A percentile compares a stretch with the other conserved stretches of the same genome.
phyloP scores from a whole-genome alignment of 2,797 vertebrate species.

The Lophotriccus pileatus region DNA sequence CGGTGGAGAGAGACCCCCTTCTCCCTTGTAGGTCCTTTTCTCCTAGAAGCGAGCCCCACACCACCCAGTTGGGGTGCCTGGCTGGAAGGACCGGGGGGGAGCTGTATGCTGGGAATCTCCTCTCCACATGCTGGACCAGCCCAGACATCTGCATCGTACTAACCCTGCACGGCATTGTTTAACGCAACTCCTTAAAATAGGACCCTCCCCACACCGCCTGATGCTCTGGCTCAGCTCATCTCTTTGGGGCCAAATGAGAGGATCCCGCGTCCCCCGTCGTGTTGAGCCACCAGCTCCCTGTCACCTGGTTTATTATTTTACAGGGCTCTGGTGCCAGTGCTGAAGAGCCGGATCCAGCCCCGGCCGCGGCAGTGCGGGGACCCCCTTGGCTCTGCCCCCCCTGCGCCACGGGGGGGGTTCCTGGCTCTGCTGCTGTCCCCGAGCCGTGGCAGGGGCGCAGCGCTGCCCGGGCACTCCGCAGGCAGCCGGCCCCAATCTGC shows the following conservation, averaged over 20 bases:
- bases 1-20: neutral
- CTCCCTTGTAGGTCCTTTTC: neutral
- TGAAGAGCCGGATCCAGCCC: accelerated
- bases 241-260: neutral
- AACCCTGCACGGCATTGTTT: neutral
- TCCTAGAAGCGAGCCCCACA: neutral
- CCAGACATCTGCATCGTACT: accelerated
- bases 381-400: neutral
- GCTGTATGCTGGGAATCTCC: neutral
- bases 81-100: neutral
- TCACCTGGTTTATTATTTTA: accelerated
- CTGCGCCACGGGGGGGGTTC: accelerated
- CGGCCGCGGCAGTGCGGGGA: accelerated
- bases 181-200: neutral
- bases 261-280: accelerated
- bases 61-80: neutral
- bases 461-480: constrained; percentile 53
- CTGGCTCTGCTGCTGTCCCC: neutral
- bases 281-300: neutral
- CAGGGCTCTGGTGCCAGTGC: neutral
- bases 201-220: neutral
- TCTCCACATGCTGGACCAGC: neutral
- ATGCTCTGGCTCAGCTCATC: neutral
- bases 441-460: neutral
- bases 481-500: constrained; percentile 27